These are phyloP conservation scores for Platygyra sinensis DNA, from an alignment of 64 coral and sea anemone species.

Conservation along the genomic window DNA sequence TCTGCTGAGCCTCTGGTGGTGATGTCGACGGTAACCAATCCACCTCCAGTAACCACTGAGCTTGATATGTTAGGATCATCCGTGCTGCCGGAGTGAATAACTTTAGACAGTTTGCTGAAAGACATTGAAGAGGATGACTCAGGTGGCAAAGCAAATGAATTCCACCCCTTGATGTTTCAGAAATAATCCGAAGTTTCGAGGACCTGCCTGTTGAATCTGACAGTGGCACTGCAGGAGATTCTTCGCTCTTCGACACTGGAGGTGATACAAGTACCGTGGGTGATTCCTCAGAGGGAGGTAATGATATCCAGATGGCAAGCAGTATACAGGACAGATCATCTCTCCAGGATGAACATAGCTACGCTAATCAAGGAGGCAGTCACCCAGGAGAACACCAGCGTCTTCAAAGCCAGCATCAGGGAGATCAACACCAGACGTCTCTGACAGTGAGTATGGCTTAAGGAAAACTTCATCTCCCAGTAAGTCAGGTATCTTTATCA, in stretches of 20 bases:
- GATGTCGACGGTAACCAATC: background rate
- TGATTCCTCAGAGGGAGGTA: background rate
- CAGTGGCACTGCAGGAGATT: background rate
- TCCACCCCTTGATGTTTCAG: constrained; percentile 7
- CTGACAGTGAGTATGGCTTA: background rate
- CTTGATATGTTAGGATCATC: background rate
- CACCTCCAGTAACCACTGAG: background rate
- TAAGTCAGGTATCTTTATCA: constrained; percentile 13
- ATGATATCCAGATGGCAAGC: background rate
- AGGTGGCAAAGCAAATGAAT: background rate
- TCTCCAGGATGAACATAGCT: background rate
- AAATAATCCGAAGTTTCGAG: constrained; percentile 15
- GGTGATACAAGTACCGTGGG: background rate
- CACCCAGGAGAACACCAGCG: background rate
- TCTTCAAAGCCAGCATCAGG: background rate
- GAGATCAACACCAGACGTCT: background rate
- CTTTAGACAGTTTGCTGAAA: background rate
- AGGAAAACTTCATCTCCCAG: background rate
- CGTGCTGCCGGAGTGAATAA: constrained; percentile 10
- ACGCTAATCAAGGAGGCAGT: background rate
- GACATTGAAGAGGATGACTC: background rate
- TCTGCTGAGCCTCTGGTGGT: background rate
- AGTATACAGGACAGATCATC: background rate
- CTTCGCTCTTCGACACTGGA: background rate
- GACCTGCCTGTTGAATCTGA: background rate